Conservation (phyloP, 2,888 invertebrate genomes). For the Aleiodes testaceus region DNA sequence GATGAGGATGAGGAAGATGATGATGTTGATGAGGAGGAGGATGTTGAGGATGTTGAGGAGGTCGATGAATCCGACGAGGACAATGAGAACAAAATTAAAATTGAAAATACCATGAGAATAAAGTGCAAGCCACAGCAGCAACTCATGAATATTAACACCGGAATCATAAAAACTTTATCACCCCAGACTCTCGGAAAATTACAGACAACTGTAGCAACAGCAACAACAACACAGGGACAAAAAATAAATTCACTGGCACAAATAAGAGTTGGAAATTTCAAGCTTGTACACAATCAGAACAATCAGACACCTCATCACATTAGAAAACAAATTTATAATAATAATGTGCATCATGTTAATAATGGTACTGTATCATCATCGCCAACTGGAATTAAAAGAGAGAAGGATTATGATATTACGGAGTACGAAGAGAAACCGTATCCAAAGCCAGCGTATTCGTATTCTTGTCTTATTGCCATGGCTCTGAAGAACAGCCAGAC, state of each 20-base stretch:
- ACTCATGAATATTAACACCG: conserved; percentile 22
- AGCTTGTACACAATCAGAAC: conserved; percentile 59
- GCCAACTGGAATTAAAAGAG: conserved; percentile 59
- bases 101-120: conserved; percentile 3
- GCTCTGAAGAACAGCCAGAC: conserved; percentile 96
- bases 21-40: conserved; percentile 56
- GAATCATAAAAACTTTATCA: conserved; percentile 57
- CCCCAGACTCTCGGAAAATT: conserved; percentile 58
- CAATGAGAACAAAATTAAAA: conserved; percentile 12
- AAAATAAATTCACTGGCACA: conserved; percentile 61
- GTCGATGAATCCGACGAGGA: conserved; percentile 24
- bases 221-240: conserved; percentile 16
- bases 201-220: conserved; percentile 49
- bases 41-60: conserved; percentile 35
- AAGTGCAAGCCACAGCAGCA: conserved; percentile 34
- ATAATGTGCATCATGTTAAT: conserved; percentile 61
- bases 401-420: conserved; percentile 69
- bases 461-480: conserved; percentile 98
- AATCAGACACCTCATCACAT: conserved; percentile 62
- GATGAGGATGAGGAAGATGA: conserved; percentile 56
- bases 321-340: conserved; percentile 69
- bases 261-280: conserved; percentile 68
- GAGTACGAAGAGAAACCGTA: conserved; percentile 79
- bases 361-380: conserved; percentile 51
- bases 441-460: conserved; percentile 98